phyloP scores from a whole-genome alignment of 35 echinoderm and acorn worm species.

The Ophioderma brevispina region DNA sequence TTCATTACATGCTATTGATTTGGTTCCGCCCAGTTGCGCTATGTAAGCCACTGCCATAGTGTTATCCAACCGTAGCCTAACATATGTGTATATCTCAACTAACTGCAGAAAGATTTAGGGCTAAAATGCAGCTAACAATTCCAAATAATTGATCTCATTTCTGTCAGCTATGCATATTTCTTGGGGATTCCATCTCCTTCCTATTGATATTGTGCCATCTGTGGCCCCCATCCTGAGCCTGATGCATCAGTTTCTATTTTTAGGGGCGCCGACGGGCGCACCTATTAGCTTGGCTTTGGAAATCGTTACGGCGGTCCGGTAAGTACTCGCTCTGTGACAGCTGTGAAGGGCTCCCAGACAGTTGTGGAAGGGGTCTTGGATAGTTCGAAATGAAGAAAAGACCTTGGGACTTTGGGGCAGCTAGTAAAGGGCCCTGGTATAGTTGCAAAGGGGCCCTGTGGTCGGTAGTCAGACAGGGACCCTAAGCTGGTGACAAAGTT shows the following conservation, averaged over 20 bases:
- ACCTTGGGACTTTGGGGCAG: too few species aligned
- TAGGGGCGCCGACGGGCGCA: too few species aligned
- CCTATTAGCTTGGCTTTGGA: too few species aligned
- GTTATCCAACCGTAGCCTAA: slow-evolving; percentile 56
- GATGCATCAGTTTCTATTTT: slow-evolving; percentile 57
- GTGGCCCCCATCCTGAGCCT: slow-evolving; percentile 64
- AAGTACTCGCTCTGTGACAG: too few species aligned
- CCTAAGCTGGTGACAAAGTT: too few species aligned
- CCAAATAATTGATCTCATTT: slow-evolving; percentile 58
- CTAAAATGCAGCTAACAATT: slow-evolving; percentile 40
- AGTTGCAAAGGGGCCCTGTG: too few species aligned
- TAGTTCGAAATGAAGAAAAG: too few species aligned
- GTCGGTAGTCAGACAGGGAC: too few species aligned
- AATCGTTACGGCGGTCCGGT: too few species aligned
- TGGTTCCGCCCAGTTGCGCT: slow-evolving; percentile 54
- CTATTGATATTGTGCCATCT: slow-evolving; percentile 20
- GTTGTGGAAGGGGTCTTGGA: too few species aligned
- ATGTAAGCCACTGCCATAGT: slow-evolving; percentile 69
- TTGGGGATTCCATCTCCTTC: slow-evolving; percentile 47
- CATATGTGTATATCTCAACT: slow-evolving; percentile 33
- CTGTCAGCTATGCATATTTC: slow-evolving; percentile 9
- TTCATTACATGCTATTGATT: slow-evolving; percentile 64
- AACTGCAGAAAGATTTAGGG: slow-evolving; percentile 52
- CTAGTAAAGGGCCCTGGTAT: too few species aligned
- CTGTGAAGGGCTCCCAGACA: too few species aligned